Base-by-base conservation (phyloP, 2,113 vertebrate species). In the Campylomormyrus numenius region DNA sequence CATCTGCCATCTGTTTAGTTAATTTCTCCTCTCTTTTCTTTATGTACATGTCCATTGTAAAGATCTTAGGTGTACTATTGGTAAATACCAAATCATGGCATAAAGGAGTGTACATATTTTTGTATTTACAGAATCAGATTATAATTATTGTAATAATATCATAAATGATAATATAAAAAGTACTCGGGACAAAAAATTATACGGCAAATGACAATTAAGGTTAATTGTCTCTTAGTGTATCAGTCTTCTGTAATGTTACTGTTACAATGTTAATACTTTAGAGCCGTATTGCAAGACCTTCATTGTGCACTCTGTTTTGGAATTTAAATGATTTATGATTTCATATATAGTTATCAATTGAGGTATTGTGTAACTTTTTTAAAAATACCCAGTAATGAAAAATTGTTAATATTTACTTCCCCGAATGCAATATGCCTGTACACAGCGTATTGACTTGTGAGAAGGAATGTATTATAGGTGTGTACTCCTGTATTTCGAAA, bases 61-160 rank as follows among this genome's bases (percentile, higher is more conserved):
- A 93, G 94, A 83, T 90, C 93, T 94, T 94, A 92, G 94, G 93
- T 94, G 94, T 93, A 35, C 92, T 21, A 91, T 93, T 93, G 90
- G 85, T 62, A 90, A 93, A 93, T 89, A 80, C 66, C 88, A 80
- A 89, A 89, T 49, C 62, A 90, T 19, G 85, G 89, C 31, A 56
- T 39, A 39, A 53, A 93, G 91, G 77, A 39, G 74, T 96, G 94
- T 96, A 95, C 90, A 96, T 95, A 95, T 93, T 93, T 94, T 94
- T 95, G 94, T 94, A 93, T 92, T 88, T 89, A 77, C 94, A 91
- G 89, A 93, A 93, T 92, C 92, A 91, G 1, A 86, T 88, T 91
- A 70, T 77, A 45, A 89, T 89, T 84, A 89, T 56, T 89, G 31
- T 85, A 53, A 89, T 89, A 83, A 89, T 80, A 89, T 48, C 42